Conservation (phyloP, 2,113 vertebrate species). For the Coptodon rendalli region DNA sequence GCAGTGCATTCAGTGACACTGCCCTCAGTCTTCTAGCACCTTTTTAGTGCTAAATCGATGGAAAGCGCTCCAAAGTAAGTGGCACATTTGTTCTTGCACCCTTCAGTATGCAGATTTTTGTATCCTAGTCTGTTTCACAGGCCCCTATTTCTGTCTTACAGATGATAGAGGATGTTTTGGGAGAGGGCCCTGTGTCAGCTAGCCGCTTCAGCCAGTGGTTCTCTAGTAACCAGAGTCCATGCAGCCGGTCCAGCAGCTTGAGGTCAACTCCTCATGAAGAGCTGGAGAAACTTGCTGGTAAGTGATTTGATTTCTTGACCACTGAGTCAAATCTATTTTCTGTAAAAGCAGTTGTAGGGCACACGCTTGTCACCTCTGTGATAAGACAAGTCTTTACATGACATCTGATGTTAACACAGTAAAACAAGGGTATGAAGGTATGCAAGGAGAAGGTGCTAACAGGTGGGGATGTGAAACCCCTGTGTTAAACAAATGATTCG, state of each 20-base stretch:
- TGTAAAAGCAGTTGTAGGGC: background rate
- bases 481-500: background rate
- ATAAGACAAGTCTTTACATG: background rate
- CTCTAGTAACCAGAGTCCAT: slow-evolving; percentile 84
- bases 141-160: slow-evolving; percentile 47
- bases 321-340: background rate
- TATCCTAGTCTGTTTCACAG: background rate
- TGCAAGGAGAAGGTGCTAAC: background rate
- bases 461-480: background rate
- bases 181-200: slow-evolving; percentile 86
- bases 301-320: background rate
- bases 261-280: slow-evolving; percentile 97
- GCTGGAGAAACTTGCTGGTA: slow-evolving; percentile 92
- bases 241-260: slow-evolving; percentile 91
- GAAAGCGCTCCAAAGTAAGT: slow-evolving; percentile 58
- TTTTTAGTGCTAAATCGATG: slow-evolving; percentile 49
- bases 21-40: slow-evolving; percentile 4
- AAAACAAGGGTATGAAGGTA: background rate
- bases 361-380: background rate
- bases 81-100: slow-evolving; percentile 27
- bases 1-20: slow-evolving; percentile 1
- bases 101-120: background rate
- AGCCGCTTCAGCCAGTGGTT: slow-evolving; percentile 98
- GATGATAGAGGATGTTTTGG: slow-evolving; percentile 98
- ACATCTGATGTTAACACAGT: background rate